These are phyloP conservation scores for Oscheius onirici DNA, from an alignment of 2,888 invertebrate species.

Conservation along the genomic window DNA sequence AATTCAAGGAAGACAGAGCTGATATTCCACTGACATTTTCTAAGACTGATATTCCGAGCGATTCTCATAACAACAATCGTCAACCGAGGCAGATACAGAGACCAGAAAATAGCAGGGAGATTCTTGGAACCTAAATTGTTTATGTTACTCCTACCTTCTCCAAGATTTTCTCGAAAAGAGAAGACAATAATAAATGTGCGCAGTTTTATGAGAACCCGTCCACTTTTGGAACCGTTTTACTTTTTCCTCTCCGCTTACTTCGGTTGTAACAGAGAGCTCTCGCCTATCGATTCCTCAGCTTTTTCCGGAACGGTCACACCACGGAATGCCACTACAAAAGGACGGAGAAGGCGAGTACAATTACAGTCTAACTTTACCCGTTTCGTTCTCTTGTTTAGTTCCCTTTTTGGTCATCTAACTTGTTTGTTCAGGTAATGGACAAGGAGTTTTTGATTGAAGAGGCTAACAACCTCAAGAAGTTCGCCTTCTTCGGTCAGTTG, in stretches of 20 bases:
- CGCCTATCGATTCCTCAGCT: constrained; percentile 15
- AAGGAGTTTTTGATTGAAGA: constrained; percentile 41
- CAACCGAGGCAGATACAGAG: no score
- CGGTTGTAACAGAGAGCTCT: constrained; percentile 19
- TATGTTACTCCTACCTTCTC: no score
- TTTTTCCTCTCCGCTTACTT: constrained; percentile 19
- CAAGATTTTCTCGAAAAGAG: no score
- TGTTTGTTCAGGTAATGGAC: constrained; percentile 36
- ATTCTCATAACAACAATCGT: no score
- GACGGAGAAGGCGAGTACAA: constrained; percentile 6
- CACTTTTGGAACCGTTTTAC: constrained; percentile 20
- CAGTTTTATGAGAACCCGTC: constrained; percentile 1
- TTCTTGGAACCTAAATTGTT: no score
- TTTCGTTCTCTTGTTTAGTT: not conserved
- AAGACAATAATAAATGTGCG: no score
- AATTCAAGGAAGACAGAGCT: no score
- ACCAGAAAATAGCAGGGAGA: no score
- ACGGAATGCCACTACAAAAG: constrained; percentile 24
- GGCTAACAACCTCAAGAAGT: constrained; percentile 32
- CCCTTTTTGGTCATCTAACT: not conserved
- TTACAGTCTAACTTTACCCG: no score
- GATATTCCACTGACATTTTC: no score
- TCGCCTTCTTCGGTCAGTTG: constrained; percentile 35
- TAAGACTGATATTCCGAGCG: no score
- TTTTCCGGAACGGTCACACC: constrained; percentile 33